phyloP scores from a whole-genome alignment of 2,113 vertebrate genomes.

The Gasterosteus nipponicus region DNA sequence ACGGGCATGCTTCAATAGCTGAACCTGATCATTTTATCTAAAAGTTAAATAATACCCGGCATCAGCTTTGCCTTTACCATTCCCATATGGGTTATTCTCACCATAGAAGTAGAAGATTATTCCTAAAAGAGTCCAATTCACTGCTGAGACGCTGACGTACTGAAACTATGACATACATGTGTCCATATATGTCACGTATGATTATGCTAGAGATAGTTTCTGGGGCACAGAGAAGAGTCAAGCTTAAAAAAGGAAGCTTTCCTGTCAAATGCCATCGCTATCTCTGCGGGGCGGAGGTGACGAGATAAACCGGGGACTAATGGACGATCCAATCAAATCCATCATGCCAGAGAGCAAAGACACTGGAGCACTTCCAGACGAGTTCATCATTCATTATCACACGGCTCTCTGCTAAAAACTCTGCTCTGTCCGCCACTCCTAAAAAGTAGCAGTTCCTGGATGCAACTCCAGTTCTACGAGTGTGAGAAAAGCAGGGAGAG shows the following conservation, averaged over 20 bases:
- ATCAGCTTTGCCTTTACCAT: neutral
- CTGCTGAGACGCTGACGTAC: neutral
- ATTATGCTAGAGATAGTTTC: neutral
- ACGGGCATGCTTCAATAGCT: neutral
- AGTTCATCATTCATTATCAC: neutral
- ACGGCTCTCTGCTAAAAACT: too few relatives aligned
- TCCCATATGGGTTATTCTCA: neutral
- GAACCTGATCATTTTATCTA: neutral
- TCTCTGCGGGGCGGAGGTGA: constrained; percentile 9
- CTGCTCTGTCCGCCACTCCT: too few relatives aligned
- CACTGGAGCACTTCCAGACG: neutral
- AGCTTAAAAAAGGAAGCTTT: constrained; percentile 6
- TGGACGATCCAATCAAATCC: neutral
- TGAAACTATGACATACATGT: neutral
- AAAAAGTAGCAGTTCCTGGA: too few relatives aligned
- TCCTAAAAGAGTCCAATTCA: neutral
- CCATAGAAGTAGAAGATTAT: neutral
- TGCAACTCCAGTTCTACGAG: too few relatives aligned
- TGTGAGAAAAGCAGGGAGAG: too few relatives aligned
- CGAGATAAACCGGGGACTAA: constrained; percentile 6
- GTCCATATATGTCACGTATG: neutral
- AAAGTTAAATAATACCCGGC: neutral
- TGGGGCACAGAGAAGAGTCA: neutral
- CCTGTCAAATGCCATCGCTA: constrained; percentile 7
- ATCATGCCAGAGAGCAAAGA: neutral